Base-by-base conservation (phyloP, 2,113 vertebrate genomes). In the Gobio gobio region DNA sequence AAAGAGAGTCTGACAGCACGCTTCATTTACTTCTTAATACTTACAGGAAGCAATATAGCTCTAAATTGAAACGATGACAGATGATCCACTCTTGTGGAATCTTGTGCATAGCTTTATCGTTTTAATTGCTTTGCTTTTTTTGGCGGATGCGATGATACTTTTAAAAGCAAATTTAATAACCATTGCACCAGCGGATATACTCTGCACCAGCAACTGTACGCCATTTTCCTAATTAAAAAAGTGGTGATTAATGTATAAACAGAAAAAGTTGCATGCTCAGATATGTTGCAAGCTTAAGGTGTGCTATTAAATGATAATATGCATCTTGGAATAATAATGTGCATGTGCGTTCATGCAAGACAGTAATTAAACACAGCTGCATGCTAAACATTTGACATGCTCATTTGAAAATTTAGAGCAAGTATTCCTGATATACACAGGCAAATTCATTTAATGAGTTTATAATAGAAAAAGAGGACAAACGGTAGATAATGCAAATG, bases 91-190 rank as follows among this genome's bases (percentile, higher is more conserved):
- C 83, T 80, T 74, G 78, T 83, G 36, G 51, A 66, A 83, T 51
- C 73, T 75, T 61, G 54, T 22, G 10, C 64, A 81, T 40, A 79
- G 40, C 73, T 72, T 82, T 68, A 22, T 73, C 12, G 49, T 24
- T 82, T 82, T 85, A 82, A 87, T 82, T 87, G 70, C 86, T 47
- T 18, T 61, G 14, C n/a, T 5, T 87, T 40, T 10, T 26, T 66
- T 45, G 49, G 0, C 1, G 18, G 45, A 51, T 77, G 20, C 13
- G 33, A 22, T 66, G 61, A 45, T 10, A 76, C 56, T 66, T 51
- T 18, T 49, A 43, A 40, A 43, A 26, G 47, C 13, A 20, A 45
- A 58, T 80, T 75, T 66, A 56, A 56, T 66, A 12, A 58, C 64
- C 43, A 36, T 74, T 22, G 54, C 56, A 54, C 83, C 1, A 20